phyloP scores from a whole-genome alignment of 1,140 invertebrate genomes.

The Nomia melanderi region DNA sequence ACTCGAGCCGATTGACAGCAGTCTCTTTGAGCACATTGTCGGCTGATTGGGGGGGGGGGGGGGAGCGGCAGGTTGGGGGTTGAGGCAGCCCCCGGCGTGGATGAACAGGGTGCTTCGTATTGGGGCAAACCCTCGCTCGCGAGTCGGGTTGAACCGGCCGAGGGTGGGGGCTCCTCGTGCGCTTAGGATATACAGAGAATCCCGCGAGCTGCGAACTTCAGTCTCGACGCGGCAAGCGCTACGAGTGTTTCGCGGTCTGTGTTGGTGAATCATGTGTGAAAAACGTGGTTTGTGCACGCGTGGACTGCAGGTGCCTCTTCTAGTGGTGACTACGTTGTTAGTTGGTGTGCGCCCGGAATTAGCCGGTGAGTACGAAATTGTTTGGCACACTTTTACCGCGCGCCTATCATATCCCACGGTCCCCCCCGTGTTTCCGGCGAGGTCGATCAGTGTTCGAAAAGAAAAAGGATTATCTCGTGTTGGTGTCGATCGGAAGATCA shows the following conservation, averaged over 20 bases:
- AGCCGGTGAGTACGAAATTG: constrained; percentile 63
- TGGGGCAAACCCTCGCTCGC: constrained; percentile 35
- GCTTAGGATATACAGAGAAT: constrained; percentile 70
- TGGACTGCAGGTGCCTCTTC: constrained; percentile 61
- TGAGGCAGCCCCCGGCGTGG: constrained; percentile 16
- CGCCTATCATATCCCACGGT: neutral
- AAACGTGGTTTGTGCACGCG: constrained; percentile 62
- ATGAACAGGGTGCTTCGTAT: constrained; percentile 24
- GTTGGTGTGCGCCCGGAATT: constrained; percentile 65
- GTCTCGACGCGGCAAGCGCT: constrained; percentile 78
- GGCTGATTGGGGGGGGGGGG: constrained; percentile 4
- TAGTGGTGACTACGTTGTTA: constrained; percentile 62
- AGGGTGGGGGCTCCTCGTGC: constrained; percentile 65
- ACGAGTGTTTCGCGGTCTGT: constrained; percentile 51
- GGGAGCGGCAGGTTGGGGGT: neutral
- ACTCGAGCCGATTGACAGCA: constrained; percentile 23
- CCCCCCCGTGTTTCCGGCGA: neutral
- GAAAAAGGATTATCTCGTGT: neutral
- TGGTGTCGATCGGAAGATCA: neutral
- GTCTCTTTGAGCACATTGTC: constrained; percentile 22
- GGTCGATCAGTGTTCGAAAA: neutral
- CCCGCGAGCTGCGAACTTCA: constrained; percentile 72
- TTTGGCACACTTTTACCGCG: neutral
- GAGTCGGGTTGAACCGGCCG: constrained; percentile 44
- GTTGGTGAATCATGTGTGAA: constrained; percentile 55